Evolutionary conservation across 2,797 vertebrate species (phyloP).

Genomic region (Chrysocyon brachyurus): DNA sequence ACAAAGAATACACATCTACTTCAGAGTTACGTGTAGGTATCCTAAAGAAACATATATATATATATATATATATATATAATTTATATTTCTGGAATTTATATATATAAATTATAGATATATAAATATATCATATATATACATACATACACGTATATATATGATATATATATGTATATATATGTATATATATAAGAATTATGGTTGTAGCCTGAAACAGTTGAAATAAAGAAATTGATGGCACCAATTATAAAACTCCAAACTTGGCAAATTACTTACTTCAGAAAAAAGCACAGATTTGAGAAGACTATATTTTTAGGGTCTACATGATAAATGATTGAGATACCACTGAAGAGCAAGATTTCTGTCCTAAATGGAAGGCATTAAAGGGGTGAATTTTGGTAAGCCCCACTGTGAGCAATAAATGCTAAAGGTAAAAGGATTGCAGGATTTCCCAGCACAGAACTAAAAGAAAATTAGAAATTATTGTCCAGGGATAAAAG

Average conservation of each 20-base stretch:
- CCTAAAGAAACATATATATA: too few species aligned
- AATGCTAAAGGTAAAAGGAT: neutral
- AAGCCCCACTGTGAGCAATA: neutral
- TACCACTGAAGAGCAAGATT: neutral
- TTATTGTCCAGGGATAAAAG: neutral
- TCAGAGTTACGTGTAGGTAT: neutral
- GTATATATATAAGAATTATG: neutral
- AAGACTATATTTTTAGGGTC: neutral
- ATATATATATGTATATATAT: too few species aligned
- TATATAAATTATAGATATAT: too few species aligned
- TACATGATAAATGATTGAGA: neutral
- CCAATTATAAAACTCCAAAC: neutral
- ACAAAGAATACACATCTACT: neutral
- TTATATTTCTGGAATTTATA: too few species aligned
- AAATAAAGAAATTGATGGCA: neutral
- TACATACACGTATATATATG: too few species aligned
- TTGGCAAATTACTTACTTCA: neutral
- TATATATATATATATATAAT: too few species aligned
- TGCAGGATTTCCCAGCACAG: neutral
- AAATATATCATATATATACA: too few species aligned
- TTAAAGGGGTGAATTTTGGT: neutral
- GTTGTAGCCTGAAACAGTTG: neutral
- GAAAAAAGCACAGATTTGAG: neutral
- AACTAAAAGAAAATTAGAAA: conserved; percentile 49
- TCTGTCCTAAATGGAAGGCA: neutral